Evolutionary conservation across 1,140 invertebrate genomes (phyloP), one percentile per base, ranked within the genome.

Genomic region (Magallana angulata): DNA sequence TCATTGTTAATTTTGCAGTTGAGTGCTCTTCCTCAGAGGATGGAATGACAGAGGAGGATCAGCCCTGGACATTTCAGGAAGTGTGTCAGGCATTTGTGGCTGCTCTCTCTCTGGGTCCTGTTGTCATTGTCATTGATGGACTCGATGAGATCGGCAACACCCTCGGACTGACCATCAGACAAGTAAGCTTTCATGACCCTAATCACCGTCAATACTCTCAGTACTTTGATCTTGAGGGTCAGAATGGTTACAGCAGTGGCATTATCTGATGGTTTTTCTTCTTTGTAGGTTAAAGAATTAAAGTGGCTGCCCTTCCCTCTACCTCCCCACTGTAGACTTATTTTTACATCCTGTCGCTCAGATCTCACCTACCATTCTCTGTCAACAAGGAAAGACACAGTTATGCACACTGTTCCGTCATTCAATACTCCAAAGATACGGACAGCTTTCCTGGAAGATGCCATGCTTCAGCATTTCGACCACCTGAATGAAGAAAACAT

Each of bases 111-210:
- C 90, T 93, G 6, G 92, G 92, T n/a, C 94, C 93, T 8, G 93
- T 91, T 91, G 91, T 94, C 8, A 84, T 94, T 57, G 84, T 94
- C 1, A 36, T 94, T 18, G 94, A 94, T 90, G 94, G 94, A 7
- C 64, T 94, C 0, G 93, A 94, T 91, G 92, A 94, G 81, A 87
- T 94, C 18, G 89, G 87, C n/a, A 87, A 85, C n/a, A 85, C 92
- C 68, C 71, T 88, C 4, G 91, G 90, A 7, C 88, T 91, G 18
- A 89, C 88, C 16, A 87, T 82, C 48, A 87, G 88, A 89, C 85
- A 89, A 85, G 88, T 89, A 57, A 64, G 24, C 3, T 14, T 18
- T 18, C 7, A 59, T 2, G 1, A 82, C 12, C n/a, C 14, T 30
- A 36, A 30, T 16, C 6, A 36, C 71, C 71, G 14, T 1, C 1